Evolutionary conservation across 2,888 invertebrate genomes (phyloP).

Genomic region (Terebella lapidaria): DNA sequence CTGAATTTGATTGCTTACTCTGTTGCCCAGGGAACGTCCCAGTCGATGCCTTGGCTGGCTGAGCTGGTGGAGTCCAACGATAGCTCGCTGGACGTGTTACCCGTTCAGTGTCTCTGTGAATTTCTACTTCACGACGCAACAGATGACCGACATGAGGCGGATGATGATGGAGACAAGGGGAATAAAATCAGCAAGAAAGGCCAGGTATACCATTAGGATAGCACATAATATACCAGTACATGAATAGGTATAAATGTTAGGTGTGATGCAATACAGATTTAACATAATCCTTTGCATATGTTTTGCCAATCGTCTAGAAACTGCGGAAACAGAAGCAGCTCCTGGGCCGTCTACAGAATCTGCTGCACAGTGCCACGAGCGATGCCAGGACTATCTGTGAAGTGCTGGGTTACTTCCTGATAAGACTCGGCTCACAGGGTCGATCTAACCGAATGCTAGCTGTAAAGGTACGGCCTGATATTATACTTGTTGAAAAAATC

Average conservation of each 20-base stretch:
- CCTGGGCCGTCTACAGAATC: constrained; percentile 61
- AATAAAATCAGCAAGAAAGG: constrained; percentile 39
- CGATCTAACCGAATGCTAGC: constrained; percentile 74
- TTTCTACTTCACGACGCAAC: constrained; percentile 66
- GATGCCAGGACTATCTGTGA: constrained; percentile 66
- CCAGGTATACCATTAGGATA: too few relatives aligned
- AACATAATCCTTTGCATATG: background rate
- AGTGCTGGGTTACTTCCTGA: constrained; percentile 82
- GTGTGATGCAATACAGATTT: background rate
- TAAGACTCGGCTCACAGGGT: constrained; percentile 77
- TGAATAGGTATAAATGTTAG: background rate
- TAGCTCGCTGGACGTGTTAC: constrained; percentile 79
- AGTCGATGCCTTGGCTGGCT: constrained; percentile 95
- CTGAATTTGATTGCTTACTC: background rate
- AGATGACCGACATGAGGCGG: constrained; percentile 24
- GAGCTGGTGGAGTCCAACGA: constrained; percentile 89
- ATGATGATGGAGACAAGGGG: constrained; percentile 61
- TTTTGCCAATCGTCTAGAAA: constrained; percentile 9
- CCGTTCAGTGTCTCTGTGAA: constrained; percentile 96
- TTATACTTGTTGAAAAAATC: background rate
- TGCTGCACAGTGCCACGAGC: constrained; percentile 56
- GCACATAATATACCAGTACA: background rate
- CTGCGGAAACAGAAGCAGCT: constrained; percentile 71
- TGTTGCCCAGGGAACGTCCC: constrained; percentile 61
- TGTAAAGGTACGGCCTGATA: constrained; percentile 53